These are phyloP conservation scores for Cerceris ruficornis DNA, from an alignment of 2,888 invertebrate species.

Conservation along the genomic window DNA sequence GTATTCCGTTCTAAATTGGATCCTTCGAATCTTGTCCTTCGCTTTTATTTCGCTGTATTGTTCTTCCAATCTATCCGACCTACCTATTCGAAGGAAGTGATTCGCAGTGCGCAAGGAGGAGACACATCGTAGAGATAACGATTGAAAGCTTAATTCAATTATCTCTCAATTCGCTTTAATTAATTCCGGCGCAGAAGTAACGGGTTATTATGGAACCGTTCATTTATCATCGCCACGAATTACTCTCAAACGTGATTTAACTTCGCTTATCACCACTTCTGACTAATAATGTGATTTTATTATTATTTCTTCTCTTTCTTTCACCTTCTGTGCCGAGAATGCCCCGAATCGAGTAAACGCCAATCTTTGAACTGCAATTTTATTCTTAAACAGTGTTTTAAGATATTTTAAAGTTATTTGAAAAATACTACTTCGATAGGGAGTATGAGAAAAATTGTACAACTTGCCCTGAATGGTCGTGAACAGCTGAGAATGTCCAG, in stretches of 20 bases:
- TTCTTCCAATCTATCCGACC: conserved; percentile 51
- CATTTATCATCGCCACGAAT: conserved; percentile 21
- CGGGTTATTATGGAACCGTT: conserved; percentile 18
- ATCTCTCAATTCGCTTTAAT: conserved; percentile 54
- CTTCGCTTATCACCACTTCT: not conserved
- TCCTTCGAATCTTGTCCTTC: conserved; percentile 53
- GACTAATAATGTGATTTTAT: not conserved
- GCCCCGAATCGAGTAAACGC: no score
- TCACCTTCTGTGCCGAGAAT: no score
- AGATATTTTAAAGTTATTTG: no score
- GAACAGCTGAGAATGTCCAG: no score
- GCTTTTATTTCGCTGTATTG: conserved; percentile 51
- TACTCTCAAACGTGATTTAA: conserved; percentile 18
- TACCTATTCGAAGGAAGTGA: conserved; percentile 47
- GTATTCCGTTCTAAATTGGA: conserved; percentile 58
- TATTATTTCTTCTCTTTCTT: not conserved
- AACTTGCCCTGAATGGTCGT: no score
- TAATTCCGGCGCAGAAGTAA: conserved; percentile 37
- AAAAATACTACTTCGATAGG: no score
- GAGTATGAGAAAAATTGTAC: no score
- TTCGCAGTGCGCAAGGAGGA: conserved; percentile 32
- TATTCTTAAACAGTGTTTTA: no score
- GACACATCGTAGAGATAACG: conserved; percentile 41
- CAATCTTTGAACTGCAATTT: no score
- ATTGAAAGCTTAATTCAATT: conserved; percentile 57